Evolutionary conservation across 2,797 vertebrate species (phyloP).

Genomic region (Sphenodon punctatus): DNA sequence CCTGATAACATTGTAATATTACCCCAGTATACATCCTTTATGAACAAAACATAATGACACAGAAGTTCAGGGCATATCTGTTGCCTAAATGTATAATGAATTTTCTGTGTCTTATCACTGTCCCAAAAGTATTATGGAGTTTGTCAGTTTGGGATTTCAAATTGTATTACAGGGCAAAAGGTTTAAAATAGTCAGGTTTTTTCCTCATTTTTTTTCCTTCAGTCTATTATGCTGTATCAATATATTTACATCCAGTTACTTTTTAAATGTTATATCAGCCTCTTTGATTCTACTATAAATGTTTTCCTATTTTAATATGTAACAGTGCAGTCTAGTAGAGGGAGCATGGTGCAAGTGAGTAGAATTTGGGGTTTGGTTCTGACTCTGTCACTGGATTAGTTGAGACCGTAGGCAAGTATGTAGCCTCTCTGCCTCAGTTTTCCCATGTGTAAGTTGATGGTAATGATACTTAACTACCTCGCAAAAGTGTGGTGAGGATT

Average conservation of each 20-base stretch:
- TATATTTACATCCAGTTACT: neutral
- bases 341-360: neutral
- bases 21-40: neutral
- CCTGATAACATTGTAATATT: neutral
- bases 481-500: neutral
- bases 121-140: constrained; percentile 27
- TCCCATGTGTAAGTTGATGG: neutral
- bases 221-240: constrained; percentile 16
- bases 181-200: too few species aligned
- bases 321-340: constrained; percentile 15
- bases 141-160: too few species aligned
- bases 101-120: constrained; percentile 17
- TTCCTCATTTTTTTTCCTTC: constrained; percentile 27
- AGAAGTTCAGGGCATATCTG: constrained; percentile 15
- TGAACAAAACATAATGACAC: neutral
- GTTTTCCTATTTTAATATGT: constrained; percentile 3
- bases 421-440: neutral
- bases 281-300: constrained; percentile 17
- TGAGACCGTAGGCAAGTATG: neutral
- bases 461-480: constrained; percentile 47
- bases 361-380: neutral
- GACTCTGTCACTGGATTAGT: constrained; percentile 2
- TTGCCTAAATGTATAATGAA: neutral
- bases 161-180: too few species aligned
- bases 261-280: neutral